Evolutionary conservation across 2,888 invertebrate genomes (phyloP).

Genomic region (Drosophila paramelanica): DNA sequence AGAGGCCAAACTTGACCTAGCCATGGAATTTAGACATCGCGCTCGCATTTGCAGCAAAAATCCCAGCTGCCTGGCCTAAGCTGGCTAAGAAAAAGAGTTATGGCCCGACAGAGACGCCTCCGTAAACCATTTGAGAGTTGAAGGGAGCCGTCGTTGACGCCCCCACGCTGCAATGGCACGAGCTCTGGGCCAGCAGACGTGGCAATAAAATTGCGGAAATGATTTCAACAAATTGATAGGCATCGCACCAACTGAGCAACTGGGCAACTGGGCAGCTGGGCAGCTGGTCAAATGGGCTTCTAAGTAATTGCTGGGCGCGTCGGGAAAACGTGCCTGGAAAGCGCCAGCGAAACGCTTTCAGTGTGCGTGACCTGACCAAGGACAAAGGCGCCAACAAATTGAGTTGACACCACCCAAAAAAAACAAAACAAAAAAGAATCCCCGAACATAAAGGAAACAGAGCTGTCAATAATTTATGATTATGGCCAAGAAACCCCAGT

Average conservation of each 20-base stretch:
- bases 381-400: slow-evolving; percentile 41
- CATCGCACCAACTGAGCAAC: slow-evolving; percentile 51
- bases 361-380: slow-evolving; percentile 57
- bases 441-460: slow-evolving; percentile 1
- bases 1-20: slow-evolving; percentile 79
- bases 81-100: slow-evolving; percentile 61
- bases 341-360: slow-evolving; percentile 19
- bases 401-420: slow-evolving; percentile 41
- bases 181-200: slow-evolving; percentile 32
- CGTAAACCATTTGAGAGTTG: slow-evolving; percentile 21
- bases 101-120: slow-evolving; percentile 53
- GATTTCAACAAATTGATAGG: slow-evolving; percentile 81
- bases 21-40: slow-evolving; percentile 78
- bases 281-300: slow-evolving; percentile 31
- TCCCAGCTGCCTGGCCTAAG: not conserved
- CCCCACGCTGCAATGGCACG: slow-evolving; percentile 69
- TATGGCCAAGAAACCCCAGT: slow-evolving; percentile 33
- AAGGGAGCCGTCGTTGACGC: slow-evolving; percentile 52
- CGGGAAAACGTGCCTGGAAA: slow-evolving; percentile 33
- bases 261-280: not conserved
- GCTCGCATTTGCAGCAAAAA: slow-evolving; percentile 16
- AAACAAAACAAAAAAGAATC: not conserved
- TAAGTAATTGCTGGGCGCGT: slow-evolving; percentile 55
- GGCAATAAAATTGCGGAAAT: slow-evolving; percentile 81
- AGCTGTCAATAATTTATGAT: slow-evolving; percentile 57